Evolutionary conservation across 2,113 vertebrate genomes (phyloP).

Genomic region (Circaetus gallicus): DNA sequence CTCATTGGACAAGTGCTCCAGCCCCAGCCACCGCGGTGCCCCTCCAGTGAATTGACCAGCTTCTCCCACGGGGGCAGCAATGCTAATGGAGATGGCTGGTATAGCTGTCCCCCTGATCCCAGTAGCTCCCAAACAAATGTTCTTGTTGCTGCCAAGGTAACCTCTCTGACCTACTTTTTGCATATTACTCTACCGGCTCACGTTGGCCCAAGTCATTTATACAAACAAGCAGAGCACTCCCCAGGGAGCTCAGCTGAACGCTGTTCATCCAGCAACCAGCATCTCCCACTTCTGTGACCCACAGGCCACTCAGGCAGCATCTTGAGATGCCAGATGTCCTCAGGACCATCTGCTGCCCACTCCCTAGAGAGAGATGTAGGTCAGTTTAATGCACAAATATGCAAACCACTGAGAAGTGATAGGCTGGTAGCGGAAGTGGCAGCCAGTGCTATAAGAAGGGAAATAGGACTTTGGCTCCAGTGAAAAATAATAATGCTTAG

Average conservation of each 20-base stretch:
- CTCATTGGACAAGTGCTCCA: background rate
- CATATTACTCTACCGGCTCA: rapidly evolving
- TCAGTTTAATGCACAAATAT: background rate
- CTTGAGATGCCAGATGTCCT: background rate
- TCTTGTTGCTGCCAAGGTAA: background rate
- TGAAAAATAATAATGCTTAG: background rate
- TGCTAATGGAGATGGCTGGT: background rate
- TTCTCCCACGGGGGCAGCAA: background rate
- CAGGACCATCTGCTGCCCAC: background rate
- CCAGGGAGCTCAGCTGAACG: background rate
- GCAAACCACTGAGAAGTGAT: background rate
- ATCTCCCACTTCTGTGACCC: background rate
- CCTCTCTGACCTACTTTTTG: background rate
- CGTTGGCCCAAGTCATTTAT: background rate
- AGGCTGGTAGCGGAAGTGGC: background rate
- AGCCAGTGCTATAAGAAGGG: background rate
- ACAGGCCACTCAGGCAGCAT: background rate
- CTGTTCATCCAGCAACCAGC: background rate
- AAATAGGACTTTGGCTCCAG: background rate
- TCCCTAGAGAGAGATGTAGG: background rate
- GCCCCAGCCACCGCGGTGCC: background rate
- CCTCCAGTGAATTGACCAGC: background rate
- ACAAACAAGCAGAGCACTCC: background rate
- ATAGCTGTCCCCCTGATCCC: background rate
- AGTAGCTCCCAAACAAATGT: background rate